A percentile compares a stretch with the other conserved stretches of the same genome.
These are phyloP conservation scores for Jaculus jaculus DNA, from an alignment of 2,113 vertebrate genomes.

Conservation along the genomic window DNA sequence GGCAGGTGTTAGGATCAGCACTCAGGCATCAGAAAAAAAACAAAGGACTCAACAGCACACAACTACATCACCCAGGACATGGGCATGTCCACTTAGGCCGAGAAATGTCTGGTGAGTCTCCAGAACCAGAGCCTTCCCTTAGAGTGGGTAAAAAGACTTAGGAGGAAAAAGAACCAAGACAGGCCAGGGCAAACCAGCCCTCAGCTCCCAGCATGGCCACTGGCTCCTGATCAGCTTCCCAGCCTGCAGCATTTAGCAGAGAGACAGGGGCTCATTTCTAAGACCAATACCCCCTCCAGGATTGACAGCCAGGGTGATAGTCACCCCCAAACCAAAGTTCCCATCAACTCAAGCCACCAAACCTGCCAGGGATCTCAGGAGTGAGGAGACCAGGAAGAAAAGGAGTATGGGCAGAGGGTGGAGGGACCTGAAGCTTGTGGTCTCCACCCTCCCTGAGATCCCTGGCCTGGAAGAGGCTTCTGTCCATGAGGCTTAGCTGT, in stretches of 20 bases:
- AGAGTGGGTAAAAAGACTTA: neutral
- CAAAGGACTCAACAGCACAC: accelerated
- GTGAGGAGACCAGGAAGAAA: accelerated
- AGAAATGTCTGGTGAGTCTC: too few relatives aligned
- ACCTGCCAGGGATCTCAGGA: neutral
- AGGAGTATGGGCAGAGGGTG: neutral
- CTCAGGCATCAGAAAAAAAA: neutral
- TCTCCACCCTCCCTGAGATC: neutral
- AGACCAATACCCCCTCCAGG: neutral
- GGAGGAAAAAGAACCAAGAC: neutral
- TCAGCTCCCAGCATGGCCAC: too few relatives aligned
- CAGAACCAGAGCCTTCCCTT: neutral
- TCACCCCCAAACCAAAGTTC: neutral
- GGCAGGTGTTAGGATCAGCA: accelerated
- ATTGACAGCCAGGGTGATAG: neutral
- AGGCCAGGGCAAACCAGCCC: neutral
- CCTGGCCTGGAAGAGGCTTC: constrained; percentile 63
- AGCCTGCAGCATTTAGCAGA: neutral
- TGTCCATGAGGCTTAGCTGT: constrained; percentile 55
- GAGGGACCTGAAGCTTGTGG: neutral
- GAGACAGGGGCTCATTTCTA: accelerated
- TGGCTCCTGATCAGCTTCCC: neutral
- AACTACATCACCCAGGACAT: neutral
- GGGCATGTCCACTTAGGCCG: neutral
- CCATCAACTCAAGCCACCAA: neutral